Percentiles rank a stretch among this genome's conserved stretches.
These are phyloP conservation scores for Stegodyphus dumicola DNA, from an alignment of 1,140 invertebrate species.

Conservation along the genomic window DNA sequence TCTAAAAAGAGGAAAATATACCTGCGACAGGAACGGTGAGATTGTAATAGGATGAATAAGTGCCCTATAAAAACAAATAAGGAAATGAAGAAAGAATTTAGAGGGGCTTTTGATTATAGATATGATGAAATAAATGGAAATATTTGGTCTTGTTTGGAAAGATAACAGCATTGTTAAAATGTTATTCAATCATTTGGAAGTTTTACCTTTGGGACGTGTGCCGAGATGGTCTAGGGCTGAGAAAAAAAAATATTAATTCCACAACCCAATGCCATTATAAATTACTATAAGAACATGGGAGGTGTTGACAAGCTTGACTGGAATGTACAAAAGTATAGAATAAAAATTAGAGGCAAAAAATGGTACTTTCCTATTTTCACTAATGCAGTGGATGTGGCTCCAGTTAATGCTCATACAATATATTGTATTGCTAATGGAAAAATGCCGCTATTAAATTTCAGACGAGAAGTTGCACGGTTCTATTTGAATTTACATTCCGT, in stretches of 20 bases:
- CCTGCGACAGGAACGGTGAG: constrained; percentile 32
- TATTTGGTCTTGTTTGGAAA: constrained; percentile 19
- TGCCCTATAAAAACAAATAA: constrained; percentile 39
- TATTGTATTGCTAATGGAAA: constrained; percentile 38
- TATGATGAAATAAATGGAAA: constrained; percentile 36
- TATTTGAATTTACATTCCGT: constrained; percentile 40
- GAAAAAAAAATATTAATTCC: constrained; percentile 36
- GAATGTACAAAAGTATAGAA: constrained; percentile 36
- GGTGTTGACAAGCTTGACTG: constrained; percentile 38
- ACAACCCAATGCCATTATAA: constrained; percentile 32
- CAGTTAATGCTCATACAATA: constrained; percentile 36
- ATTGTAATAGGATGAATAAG: constrained; percentile 41
- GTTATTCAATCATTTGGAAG: constrained; percentile 11
- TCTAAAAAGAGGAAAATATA: constrained; percentile 38
- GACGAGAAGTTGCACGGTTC: constrained; percentile 33
- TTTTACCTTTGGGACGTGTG: constrained; percentile 15
- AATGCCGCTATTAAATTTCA: constrained; percentile 40
- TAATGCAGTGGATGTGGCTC: constrained; percentile 34
- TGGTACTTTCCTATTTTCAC: constrained; percentile 38
- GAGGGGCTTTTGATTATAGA: constrained; percentile 37
- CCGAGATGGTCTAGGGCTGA: constrained; percentile 14
- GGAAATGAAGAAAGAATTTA: constrained; percentile 39
- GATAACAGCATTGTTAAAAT: constrained; percentile 19
- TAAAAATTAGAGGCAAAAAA: constrained; percentile 39
- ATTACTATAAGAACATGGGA: constrained; percentile 36